Evolutionary conservation across 2,888 invertebrate species (phyloP).

Genomic region (Agelastica alni): DNA sequence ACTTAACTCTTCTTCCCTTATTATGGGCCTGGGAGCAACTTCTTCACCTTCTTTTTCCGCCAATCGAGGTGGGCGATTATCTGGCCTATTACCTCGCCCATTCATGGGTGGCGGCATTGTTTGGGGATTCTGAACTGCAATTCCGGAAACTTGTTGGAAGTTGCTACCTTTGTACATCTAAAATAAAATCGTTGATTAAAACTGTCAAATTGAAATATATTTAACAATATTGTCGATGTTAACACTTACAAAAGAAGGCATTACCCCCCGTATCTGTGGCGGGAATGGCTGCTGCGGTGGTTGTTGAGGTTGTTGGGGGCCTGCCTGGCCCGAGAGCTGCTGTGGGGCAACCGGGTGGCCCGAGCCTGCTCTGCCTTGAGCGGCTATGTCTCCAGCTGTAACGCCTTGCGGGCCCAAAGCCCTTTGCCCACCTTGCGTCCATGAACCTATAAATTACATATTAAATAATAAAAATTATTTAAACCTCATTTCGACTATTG

Average conservation of each 20-base stretch:
- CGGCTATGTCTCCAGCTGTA: constrained; percentile 49
- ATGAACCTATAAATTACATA: constrained; percentile 62
- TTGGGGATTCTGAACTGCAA: constrained; percentile 32
- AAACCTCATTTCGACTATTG: no score
- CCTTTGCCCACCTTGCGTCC: constrained; percentile 80
- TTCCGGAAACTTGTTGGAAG: constrained; percentile 36
- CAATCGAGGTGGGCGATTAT: constrained; percentile 52
- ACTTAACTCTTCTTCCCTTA: constrained; percentile 90
- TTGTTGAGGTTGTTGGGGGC: constrained; percentile 54
- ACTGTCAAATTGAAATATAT: constrained; percentile 3
- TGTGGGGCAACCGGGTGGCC: constrained; percentile 56
- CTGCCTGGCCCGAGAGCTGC: constrained; percentile 61
- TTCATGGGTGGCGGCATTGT: constrained; percentile 47
- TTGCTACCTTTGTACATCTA: constrained; percentile 53
- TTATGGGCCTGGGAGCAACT: constrained; percentile 79
- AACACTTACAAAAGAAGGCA: constrained; percentile 76
- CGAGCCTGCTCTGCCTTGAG: constrained; percentile 50
- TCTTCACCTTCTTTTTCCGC: constrained; percentile 52
- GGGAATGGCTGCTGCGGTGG: constrained; percentile 63
- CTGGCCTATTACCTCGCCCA: constrained; percentile 45
- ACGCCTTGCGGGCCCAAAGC: constrained; percentile 56
- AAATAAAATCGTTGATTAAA: constrained; percentile 14
- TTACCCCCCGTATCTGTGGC: constrained; percentile 71
- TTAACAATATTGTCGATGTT: neutral
- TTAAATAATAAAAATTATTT: neutral